phyloP scores from a whole-genome alignment of 1,140 invertebrate genomes.

The Forficula auricularia region DNA sequence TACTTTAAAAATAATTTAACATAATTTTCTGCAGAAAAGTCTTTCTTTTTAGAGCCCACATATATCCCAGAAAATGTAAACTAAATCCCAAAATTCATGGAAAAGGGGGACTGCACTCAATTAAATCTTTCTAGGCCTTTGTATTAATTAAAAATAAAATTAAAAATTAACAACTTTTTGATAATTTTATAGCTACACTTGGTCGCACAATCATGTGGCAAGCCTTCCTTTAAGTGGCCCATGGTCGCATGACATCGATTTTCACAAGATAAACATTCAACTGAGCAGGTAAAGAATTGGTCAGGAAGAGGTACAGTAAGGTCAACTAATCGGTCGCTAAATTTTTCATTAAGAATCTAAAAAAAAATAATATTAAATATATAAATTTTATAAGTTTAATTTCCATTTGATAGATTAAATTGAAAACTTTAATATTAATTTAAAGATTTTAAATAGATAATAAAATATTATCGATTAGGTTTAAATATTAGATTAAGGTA shows the following conservation, averaged over 20 bases:
- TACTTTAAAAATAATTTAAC: too few species aligned
- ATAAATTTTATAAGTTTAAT: neutral
- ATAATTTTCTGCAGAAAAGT: too few species aligned
- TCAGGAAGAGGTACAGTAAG: conserved; percentile 51
- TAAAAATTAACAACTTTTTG: neutral
- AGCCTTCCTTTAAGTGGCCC: conserved; percentile 54
- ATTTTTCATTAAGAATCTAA: conserved; percentile 57
- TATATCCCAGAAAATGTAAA: too few species aligned
- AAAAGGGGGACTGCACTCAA: too few species aligned
- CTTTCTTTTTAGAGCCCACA: too few species aligned
- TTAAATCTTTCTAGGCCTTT: neutral
- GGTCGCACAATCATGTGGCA: conserved; percentile 30
- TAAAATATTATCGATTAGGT: too few species aligned
- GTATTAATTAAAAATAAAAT: neutral
- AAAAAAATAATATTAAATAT: conserved; percentile 10
- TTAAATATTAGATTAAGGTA: too few species aligned
- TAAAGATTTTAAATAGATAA: too few species aligned
- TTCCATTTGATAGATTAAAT: too few species aligned
- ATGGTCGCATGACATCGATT: conserved; percentile 51
- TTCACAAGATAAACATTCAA: conserved; percentile 53
- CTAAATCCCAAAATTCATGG: too few species aligned
- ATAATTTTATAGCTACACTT: neutral
- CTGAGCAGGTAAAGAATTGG: conserved; percentile 62
- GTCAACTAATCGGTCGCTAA: conserved; percentile 47
- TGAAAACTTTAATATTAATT: too few species aligned